Conservation (phyloP, 2,113 vertebrate genomes). For the Ploceus nigricollis region DNA sequence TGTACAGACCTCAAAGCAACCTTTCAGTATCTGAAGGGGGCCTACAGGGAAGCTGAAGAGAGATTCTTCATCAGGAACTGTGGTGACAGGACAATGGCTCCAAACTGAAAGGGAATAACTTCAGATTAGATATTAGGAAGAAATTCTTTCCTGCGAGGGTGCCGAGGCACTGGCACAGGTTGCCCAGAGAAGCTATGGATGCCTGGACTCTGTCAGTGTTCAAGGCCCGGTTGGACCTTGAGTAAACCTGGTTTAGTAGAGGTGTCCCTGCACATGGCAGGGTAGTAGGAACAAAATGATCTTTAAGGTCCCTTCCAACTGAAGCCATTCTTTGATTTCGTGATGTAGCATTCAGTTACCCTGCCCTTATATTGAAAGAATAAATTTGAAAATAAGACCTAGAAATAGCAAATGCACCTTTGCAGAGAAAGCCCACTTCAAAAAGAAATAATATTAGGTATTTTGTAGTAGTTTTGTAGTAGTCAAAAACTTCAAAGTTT, state of each 20-base stretch:
- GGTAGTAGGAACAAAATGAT: rapidly evolving
- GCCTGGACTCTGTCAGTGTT: neutral
- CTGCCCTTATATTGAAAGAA: neutral
- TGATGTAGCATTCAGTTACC: neutral
- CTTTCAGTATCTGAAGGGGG: neutral
- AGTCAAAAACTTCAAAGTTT: too few species aligned
- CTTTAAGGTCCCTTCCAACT: neutral
- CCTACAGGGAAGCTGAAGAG: neutral
- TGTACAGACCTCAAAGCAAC: neutral
- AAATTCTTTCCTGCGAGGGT: neutral
- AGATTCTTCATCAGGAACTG: neutral
- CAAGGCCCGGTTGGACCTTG: neutral
- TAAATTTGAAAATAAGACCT: neutral
- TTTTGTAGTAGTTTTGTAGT: neutral
- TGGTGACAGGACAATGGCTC: neutral
- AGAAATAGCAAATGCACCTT: neutral
- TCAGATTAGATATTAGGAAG: neutral
- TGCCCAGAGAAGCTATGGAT: neutral
- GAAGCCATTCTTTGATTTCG: neutral
- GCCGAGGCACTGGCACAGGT: neutral
- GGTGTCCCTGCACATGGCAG: neutral
- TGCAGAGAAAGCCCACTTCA: neutral
- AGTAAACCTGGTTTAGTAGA: neutral
- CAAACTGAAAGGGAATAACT: neutral
- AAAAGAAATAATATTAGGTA: neutral